Conservation (phyloP, 2,888 invertebrate species). For the Lasiommata megera region DNA sequence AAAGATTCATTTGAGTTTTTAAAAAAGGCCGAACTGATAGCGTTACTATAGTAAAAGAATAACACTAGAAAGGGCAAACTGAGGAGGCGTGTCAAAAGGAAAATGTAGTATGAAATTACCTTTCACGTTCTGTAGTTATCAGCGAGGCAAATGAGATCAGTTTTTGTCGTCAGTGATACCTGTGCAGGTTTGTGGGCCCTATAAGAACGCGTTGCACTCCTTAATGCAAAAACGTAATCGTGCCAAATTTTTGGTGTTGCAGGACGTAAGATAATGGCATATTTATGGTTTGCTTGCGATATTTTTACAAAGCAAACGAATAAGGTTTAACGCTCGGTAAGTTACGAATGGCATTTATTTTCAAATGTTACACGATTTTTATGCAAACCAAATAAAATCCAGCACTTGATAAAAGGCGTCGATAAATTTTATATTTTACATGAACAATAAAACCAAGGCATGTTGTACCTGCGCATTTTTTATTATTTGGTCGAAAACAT, state of each 20-base stretch:
- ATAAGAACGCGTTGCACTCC: constrained; percentile 53
- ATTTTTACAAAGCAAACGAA: constrained; percentile 26
- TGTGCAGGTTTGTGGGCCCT: constrained; percentile 36
- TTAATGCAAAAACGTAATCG: constrained; percentile 55
- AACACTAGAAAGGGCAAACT: constrained; percentile 71
- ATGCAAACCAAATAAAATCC: constrained; percentile 21
- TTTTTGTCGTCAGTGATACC: constrained; percentile 56
- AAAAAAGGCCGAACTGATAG: constrained; percentile 37
- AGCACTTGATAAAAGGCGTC: constrained; percentile 25
- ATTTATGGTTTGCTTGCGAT: constrained; percentile 35
- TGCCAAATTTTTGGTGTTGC: constrained; percentile 38
- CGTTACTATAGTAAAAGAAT: constrained; percentile 41
- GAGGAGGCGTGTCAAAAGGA: constrained; percentile 66
- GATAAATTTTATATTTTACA: constrained; percentile 23
- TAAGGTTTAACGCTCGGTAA: constrained; percentile 25
- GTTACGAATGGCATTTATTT: constrained; percentile 23
- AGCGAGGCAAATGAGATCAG: constrained; percentile 51
- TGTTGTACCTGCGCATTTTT: constrained; percentile 1
- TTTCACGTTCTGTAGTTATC: constrained; percentile 67
- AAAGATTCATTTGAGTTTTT: constrained; percentile 6
- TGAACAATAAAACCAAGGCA: constrained; percentile 11
- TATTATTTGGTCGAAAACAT: background rate
- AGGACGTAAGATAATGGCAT: constrained; percentile 34
- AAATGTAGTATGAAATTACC: constrained; percentile 78
- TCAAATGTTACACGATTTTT: constrained; percentile 26